Conservation (phyloP, 2,888 invertebrate species). For the Tribolium freemani region DNA sequence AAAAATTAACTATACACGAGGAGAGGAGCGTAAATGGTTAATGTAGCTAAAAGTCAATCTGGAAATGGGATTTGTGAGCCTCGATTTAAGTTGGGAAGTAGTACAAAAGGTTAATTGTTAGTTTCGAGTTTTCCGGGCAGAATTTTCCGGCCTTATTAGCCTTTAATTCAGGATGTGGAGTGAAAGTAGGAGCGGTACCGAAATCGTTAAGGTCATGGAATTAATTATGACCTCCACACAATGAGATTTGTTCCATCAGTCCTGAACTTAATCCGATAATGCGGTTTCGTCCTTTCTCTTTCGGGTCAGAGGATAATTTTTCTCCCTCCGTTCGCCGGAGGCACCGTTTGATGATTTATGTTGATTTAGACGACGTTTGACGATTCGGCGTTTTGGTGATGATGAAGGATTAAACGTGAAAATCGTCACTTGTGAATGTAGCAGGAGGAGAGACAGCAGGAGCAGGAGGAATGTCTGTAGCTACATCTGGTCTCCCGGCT, state of each 20-base stretch:
- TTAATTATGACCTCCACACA: slow-evolving; percentile 27
- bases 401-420: background rate
- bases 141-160: slow-evolving; percentile 2
- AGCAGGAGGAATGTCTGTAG: background rate
- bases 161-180: slow-evolving; percentile 1
- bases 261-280: slow-evolving; percentile 28
- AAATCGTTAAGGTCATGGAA: slow-evolving; percentile 18
- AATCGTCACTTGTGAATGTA: background rate
- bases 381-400: background rate
- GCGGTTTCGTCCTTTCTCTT: slow-evolving; percentile 26
- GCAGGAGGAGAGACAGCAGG: background rate
- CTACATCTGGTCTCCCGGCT: slow-evolving; percentile 42
- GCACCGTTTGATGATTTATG: slow-evolving; percentile 10
- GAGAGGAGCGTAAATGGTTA: background rate
- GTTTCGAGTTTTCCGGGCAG: slow-evolving; percentile 2
- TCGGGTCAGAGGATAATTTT: slow-evolving; percentile 29
- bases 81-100: background rate
- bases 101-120: slow-evolving; percentile 3
- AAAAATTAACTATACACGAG: background rate
- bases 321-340: background rate
- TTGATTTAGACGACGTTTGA: slow-evolving; percentile 3
- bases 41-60: background rate
- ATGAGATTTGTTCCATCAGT: slow-evolving; percentile 32
- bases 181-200: slow-evolving; percentile 8
- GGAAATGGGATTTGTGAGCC: background rate